Conservation (phyloP, 2,113 vertebrate genomes). For the Mastomys coucha region DNA sequence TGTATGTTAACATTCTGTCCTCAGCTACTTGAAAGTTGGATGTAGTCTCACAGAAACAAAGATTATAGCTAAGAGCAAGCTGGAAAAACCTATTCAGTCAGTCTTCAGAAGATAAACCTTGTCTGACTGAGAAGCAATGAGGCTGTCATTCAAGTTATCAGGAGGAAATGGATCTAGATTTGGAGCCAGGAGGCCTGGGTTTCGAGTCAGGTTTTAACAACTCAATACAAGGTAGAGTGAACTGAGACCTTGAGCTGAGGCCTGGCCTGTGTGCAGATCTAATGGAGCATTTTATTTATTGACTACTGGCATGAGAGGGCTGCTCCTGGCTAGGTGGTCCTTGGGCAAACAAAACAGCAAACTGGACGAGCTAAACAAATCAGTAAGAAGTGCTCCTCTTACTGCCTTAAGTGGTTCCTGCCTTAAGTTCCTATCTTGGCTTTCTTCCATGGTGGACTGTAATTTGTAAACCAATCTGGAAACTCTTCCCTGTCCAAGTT, state of each 20-base stretch:
- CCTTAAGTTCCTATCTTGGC: not conserved
- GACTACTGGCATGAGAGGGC: not conserved
- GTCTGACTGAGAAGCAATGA: not conserved
- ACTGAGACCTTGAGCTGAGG: not conserved
- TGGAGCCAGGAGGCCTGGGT: not conserved
- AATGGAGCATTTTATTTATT: not conserved
- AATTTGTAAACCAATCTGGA: not conserved
- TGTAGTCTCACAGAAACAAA: not conserved
- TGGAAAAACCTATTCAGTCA: not conserved
- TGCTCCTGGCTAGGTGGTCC: not conserved
- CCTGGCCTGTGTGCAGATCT: not conserved
- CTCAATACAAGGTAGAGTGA: not conserved
- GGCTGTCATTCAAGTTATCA: not conserved
- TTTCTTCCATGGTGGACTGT: not conserved
- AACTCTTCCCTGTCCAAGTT: not conserved
- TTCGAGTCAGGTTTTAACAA: not conserved
- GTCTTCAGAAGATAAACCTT: not conserved
- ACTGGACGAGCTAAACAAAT: not conserved
- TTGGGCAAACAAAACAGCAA: not conserved
- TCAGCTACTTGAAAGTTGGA: not conserved
- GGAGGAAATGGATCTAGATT: not conserved
- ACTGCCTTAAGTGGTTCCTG: not conserved
- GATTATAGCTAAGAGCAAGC: not conserved
- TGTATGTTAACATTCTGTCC: conserved; percentile 39
- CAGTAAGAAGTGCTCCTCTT: not conserved